Evolutionary conservation across 2,888 invertebrate species (phyloP).

Genomic region (Aquatica leii): DNA sequence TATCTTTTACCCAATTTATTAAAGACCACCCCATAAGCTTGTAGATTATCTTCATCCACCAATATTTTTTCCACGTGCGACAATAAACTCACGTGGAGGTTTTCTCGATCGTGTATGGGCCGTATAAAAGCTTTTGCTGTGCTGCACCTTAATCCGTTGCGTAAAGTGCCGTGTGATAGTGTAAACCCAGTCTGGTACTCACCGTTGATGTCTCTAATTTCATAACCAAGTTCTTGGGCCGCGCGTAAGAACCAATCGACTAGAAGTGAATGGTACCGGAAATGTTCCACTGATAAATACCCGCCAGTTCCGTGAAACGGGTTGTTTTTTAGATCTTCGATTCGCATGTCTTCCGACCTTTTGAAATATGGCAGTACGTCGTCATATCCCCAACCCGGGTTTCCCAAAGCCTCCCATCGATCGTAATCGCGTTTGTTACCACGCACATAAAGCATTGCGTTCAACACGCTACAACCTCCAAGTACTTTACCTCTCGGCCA

Average conservation of each 20-base stretch:
- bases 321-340: conserved; percentile 67
- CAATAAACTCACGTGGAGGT: conserved; percentile 76
- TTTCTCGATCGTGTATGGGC: conserved; percentile 70
- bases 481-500: conserved; percentile 84
- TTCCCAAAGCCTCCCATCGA: conserved; percentile 80
- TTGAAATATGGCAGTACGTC: conserved; percentile 80
- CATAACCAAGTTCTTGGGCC: conserved; percentile 74
- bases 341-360: conserved; percentile 80
- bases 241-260: conserved; percentile 74
- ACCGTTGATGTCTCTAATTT: conserved; percentile 78
- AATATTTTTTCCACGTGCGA: conserved; percentile 75
- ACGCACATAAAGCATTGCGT: conserved; percentile 89
- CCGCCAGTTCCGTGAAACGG: conserved; percentile 77
- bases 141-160: conserved; percentile 83
- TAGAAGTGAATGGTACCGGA: conserved; percentile 74
- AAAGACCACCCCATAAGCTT: conserved; percentile 70
- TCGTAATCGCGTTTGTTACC: conserved; percentile 88
- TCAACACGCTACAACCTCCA: conserved; percentile 83
- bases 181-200: conserved; percentile 81
- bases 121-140: conserved; percentile 84
- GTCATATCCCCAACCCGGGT: conserved; percentile 80
- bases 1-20: conserved; percentile 64
- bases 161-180: conserved; percentile 77
- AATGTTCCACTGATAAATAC: conserved; percentile 76
- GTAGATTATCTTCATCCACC: conserved; percentile 67